A percentile compares a stretch with the other conserved stretches of the same genome.
phyloP scores from a whole-genome alignment of 2,888 invertebrate genomes.

The Crepidodera aurea region DNA sequence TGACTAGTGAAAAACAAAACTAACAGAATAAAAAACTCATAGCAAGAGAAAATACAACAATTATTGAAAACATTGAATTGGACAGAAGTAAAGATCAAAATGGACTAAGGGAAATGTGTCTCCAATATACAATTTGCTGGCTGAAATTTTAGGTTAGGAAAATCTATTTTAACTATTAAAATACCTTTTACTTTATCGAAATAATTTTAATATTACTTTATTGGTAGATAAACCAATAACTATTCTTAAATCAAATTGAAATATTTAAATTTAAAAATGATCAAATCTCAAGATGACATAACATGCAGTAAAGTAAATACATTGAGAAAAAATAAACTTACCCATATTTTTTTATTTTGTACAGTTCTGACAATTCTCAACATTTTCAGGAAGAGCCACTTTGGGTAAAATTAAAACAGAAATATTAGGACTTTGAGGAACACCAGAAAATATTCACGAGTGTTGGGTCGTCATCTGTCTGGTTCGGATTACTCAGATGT shows the following conservation, averaged over 20 bases:
- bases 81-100: no score
- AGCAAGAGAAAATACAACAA: no score
- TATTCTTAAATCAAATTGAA: not conserved
- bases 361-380: constrained; percentile 53
- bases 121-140: no score
- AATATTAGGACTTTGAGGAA: constrained; percentile 36
- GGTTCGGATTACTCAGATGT: constrained; percentile 19
- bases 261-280: constrained; percentile 3
- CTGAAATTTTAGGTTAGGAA: no score
- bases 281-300: constrained; percentile 49
- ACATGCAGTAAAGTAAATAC: constrained; percentile 36
- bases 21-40: no score
- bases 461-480: constrained; percentile 48
- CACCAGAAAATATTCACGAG: constrained; percentile 37
- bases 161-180: no score
- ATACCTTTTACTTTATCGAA: no score
- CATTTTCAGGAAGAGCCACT: constrained; percentile 55
- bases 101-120: no score
- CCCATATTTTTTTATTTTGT: constrained; percentile 51
- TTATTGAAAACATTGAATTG: no score
- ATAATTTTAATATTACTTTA: no score
- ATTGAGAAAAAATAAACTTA: constrained; percentile 41
- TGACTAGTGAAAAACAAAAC: no score
- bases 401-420: constrained; percentile 36
- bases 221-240: no score